Evolutionary conservation across 2,888 invertebrate genomes (phyloP), one percentile per base, ranked within the genome.

Genomic region (Leptura quadrifasciata): DNA sequence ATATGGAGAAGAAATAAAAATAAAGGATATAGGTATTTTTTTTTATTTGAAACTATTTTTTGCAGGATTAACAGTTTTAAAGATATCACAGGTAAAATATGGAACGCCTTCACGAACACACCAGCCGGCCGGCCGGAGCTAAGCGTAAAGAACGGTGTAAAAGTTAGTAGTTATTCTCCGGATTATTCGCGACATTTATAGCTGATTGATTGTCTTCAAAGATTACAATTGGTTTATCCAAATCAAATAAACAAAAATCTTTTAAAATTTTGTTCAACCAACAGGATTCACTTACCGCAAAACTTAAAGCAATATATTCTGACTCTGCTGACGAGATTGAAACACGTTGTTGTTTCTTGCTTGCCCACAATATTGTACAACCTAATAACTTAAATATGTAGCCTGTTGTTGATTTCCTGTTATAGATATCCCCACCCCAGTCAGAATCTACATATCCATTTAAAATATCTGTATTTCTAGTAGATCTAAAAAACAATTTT

Each of bases 381-480:
- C n/a, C n/a, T 10, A 15, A 47, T 8, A 47, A n/a, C 8, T 47
- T 47, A 47, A 47, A 47, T 47, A 47, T 2, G 8, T 47, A 47
- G n/a, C 47, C 47, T 47, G 47, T 15, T 15, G 47, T 47, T 2
- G 47, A 47, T 47, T 47, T 47, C n/a, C 47, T 47, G n/a, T 47
- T 8, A 47, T 24, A 24, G 24, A 10, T 47, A 2, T 47, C 47
- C 65, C 77, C 52, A 15, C 15, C 47, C n/a, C 47, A 47, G n/a
- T 47, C n/a, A 2, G n/a, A 10, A 15, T 47, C 47, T 47, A n/a
- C 47, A n/a, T 47, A 47, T 47, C 47, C n/a, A n/a, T 8, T 4
- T 47, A 47, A 47, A 24, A 24, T 24, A 24, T 24, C 24, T 24
- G 24, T 24, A 24, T 24, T 24, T 3, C 24, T 24, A 24, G 2